phyloP scores from a whole-genome alignment of 2,797 vertebrate genomes.

The Synaphobranchus kaupii region DNA sequence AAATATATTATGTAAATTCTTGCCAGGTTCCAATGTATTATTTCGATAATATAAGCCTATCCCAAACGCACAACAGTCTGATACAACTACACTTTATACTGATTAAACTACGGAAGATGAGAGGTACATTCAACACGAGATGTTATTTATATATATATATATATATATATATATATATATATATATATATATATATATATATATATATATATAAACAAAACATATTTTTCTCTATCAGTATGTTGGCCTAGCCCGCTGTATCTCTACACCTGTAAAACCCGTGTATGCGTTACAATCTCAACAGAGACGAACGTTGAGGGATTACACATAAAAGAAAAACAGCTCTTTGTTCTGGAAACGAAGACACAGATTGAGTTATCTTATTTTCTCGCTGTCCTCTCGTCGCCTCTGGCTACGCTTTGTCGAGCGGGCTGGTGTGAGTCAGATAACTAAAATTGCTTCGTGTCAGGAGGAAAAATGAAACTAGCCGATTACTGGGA shows the following conservation, averaged over 20 bases:
- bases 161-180: neutral
- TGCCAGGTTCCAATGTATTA: neutral
- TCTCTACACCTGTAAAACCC: neutral
- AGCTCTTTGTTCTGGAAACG: neutral
- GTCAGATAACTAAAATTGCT: slow-evolving; percentile 28
- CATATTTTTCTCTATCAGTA: neutral
- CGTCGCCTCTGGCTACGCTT: slow-evolving; percentile 26
- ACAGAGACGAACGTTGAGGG: neutral
- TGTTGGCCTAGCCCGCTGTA: neutral
- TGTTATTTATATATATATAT: neutral
- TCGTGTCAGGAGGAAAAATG: neutral
- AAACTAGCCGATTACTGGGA: neutral
- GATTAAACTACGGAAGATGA: neutral
- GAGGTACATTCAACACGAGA: neutral
- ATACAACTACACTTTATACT: neutral
- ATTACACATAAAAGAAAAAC: slow-evolving; percentile 7
- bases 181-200: too few relatives aligned
- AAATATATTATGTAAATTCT: neutral
- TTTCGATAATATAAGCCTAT: neutral
- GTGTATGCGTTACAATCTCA: neutral
- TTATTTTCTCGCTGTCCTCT: slow-evolving; percentile 13
- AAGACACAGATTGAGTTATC: slow-evolving; percentile 17
- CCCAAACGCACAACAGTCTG: neutral
- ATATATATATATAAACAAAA: neutral
- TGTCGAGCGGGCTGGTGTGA: slow-evolving; percentile 22